Evolutionary conservation across 2,888 invertebrate species (phyloP), one percentile per base, ranked within the genome.

Genomic region (Lochmaea capreae): DNA sequence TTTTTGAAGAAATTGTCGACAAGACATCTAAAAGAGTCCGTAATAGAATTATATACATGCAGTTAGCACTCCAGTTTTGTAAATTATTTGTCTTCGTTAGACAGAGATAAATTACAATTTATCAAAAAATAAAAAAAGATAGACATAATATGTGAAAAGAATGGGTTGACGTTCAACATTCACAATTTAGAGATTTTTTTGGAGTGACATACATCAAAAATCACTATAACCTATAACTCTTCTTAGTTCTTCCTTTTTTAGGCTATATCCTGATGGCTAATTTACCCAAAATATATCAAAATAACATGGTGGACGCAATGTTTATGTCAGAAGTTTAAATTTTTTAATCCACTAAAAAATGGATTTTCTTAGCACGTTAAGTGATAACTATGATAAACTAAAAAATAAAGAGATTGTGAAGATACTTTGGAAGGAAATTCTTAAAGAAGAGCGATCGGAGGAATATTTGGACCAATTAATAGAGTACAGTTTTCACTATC

Each of bases 401-500:
- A 72, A 67, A 18, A 72, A 78, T 57, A 74, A 72, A 59, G 61
- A 75, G 8, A 68, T 77, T 39, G 71, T 81, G 9, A 79, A 73
- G 22, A 67, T 74, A 16, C 58, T 81, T 8, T 81, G 79, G 79
- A 77, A 77, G 42, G 79, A 80, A 76, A 77, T 81, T 22, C 71
- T 79, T 14, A 69, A 76, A 42, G 79, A 78, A 65, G 76, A 77
- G 52, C 73, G 73, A 46, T 74, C 62, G 67, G 71, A 74, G 52
- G 67, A 77, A 8, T 61, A 76, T 52, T 33, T 76, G 5, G 80
- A 81, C 33, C 62, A 76, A 22, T 58, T 80, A 39, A 79, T 80
- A 59, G 80, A 80, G 69, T 81, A 80, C 59, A 80, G 79, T 58
- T 79, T 80, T 65, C 80, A 81, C 52, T 78, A 78, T 70, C 80